Base-by-base conservation (phyloP, 1,140 invertebrate species). In the Drosophila murphyi region DNA sequence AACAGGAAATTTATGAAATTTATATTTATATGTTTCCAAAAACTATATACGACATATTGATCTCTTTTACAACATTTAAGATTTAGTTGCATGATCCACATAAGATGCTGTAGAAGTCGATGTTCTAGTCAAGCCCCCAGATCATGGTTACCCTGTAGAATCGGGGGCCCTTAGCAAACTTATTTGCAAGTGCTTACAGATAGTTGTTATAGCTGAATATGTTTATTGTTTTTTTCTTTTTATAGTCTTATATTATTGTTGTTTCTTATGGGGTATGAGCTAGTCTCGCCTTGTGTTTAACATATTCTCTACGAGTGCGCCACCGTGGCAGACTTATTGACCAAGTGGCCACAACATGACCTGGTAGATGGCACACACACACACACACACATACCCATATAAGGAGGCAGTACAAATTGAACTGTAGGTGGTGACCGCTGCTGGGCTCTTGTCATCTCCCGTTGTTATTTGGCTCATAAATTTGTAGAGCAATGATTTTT, bases 401-500 rank as follows among this genome's bases (percentile, higher is more conserved):
- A 82, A 87, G 64, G 72, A 80, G 85, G 78, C 77, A 80, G 78
- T 74, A 76, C 85, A 90, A 90, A 90, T 89, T 85, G 85, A 89
- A 89, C 85, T 90, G 85, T 89, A 90, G 85, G 85, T 90, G 85
- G 83, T 85, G 85, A 82, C 86, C 85, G 82, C 86, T 85, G 86
- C 81, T 89, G 80, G 85, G 81, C 81, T 80, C 78, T 89, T 89
- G 85, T 89, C 85, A 89, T 89, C 85, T 89, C 85, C 85, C 85
- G 85, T 89, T 89, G 85, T 89, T 89, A 89, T 89, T 89, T 89
- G 70, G 52, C 86, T 85, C 85, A 90, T 89, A 89, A 89, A 89
- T 89, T 81, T 89, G 56, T 56, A 37, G 64, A 64, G 80, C 78
- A 85, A 87, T 80, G 80, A 89, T 85, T 89, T 88, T 88, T 72